phyloP scores from a whole-genome alignment of 2,797 vertebrate genomes.

The Parauchenoglanis punctatus region DNA sequence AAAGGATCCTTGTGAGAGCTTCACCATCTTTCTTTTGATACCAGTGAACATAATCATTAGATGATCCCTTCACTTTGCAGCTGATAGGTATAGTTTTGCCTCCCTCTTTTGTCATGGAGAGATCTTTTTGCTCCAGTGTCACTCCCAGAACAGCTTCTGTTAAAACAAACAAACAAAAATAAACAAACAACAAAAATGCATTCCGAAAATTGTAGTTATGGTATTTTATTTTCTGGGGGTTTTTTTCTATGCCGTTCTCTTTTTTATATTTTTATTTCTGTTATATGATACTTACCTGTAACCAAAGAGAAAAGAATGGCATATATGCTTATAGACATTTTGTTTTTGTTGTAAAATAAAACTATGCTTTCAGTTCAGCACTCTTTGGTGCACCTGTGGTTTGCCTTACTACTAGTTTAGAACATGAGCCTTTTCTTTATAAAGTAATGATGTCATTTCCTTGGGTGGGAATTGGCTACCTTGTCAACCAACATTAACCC shows the following conservation, averaged over 20 bases:
- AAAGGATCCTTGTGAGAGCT: constrained; percentile 38
- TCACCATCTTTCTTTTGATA: constrained; percentile 16
- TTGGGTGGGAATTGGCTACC: background rate
- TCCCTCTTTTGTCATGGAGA: background rate
- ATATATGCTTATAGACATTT: background rate
- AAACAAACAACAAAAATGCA: background rate
- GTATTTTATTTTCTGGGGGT: background rate
- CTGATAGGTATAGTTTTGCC: background rate
- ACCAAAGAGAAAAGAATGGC: background rate
- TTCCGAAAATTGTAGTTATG: background rate
- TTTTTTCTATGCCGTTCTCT: background rate
- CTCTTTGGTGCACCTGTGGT: background rate
- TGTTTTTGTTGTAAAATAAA: background rate
- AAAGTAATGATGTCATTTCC: constrained; percentile 9
- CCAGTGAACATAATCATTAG: background rate
- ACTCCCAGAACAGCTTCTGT: constrained; percentile 12
- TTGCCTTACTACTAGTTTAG: background rate
- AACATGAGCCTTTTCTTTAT: background rate
- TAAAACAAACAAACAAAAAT: background rate
- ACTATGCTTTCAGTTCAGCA: background rate
- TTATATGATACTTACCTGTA: constrained; percentile 19
- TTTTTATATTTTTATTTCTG: background rate
- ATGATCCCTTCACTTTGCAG: background rate
- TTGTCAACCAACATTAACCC: background rate
- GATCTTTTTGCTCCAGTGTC: background rate